phyloP scores from a whole-genome alignment of 2,888 invertebrate species.

The Orgyia antiqua region DNA sequence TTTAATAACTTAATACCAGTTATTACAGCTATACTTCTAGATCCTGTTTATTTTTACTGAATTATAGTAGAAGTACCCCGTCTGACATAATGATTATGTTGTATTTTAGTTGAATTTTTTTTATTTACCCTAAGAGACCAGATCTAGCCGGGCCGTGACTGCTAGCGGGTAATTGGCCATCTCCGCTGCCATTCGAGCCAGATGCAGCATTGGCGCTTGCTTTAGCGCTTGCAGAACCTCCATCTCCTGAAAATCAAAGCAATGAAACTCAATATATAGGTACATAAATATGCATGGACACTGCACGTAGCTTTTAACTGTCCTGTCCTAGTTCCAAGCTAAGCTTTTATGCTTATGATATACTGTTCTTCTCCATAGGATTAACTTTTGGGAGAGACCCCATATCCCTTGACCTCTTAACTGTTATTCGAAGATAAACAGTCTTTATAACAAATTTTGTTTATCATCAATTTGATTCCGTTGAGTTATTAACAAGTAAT shows the following conservation, averaged over 20 bases:
- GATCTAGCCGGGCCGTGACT: constrained; percentile 43
- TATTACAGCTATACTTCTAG: too few species aligned
- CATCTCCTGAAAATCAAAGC: constrained; percentile 34
- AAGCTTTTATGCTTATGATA: too few species aligned
- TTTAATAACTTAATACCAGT: too few species aligned
- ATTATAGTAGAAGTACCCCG: neutral
- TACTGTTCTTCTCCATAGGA: too few species aligned
- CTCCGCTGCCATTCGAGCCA: constrained; percentile 34
- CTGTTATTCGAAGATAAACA: too few species aligned
- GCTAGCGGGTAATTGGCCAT: constrained; percentile 31
- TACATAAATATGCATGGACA: neutral
- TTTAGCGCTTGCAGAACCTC: constrained; percentile 21
- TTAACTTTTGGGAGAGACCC: too few species aligned
- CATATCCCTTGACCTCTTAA: too few species aligned
- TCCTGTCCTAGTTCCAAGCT: too few species aligned
- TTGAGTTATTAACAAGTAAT: too few species aligned
- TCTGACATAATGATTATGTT: neutral
- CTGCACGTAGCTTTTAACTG: neutral
- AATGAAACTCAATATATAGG: neutral
- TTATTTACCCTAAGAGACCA: constrained; percentile 17
- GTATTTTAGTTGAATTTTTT: neutral
- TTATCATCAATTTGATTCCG: too few species aligned
- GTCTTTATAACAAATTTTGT: too few species aligned
- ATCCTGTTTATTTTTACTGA: neutral
- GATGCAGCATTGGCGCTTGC: constrained; percentile 31